Evolutionary conservation across 2,113 vertebrate genomes (phyloP).

Genomic region (Ailurus styani): DNA sequence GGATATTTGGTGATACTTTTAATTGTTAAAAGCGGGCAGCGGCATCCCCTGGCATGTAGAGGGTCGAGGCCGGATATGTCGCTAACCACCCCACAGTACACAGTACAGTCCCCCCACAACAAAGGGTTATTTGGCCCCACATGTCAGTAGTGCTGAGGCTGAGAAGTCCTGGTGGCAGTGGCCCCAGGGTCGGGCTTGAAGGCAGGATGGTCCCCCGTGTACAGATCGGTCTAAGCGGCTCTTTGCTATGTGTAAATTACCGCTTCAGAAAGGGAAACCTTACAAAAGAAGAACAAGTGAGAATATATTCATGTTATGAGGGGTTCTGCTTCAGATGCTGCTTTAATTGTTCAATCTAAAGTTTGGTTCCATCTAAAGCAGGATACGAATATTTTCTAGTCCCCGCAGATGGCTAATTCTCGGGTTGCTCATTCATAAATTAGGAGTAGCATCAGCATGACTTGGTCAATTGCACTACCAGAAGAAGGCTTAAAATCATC

Average conservation of each 20-base stretch:
- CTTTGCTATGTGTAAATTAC: neutral
- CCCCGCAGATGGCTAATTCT: neutral
- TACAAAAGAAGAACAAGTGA: neutral
- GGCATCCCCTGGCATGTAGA: neutral
- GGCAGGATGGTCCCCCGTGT: neutral
- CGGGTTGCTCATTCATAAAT: neutral
- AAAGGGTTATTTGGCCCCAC: neutral
- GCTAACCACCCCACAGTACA: neutral
- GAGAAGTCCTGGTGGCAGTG: neutral
- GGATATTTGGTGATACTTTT: neutral
- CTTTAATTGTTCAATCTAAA: neutral
- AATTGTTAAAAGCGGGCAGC: neutral
- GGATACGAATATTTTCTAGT: neutral
- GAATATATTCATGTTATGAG: neutral
- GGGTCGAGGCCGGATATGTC: neutral
- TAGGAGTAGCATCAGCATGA: neutral
- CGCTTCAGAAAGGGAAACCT: neutral
- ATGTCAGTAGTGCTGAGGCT: fast-evolving
- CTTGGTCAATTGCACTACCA: neutral
- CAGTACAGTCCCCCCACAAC: fast-evolving
- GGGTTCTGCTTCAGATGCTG: neutral
- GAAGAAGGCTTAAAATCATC: neutral
- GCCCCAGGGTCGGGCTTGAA: neutral
- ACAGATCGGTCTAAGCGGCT: neutral
- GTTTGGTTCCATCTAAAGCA: neutral